A percentile compares a stretch with the other conserved stretches of the same genome.
phyloP scores from a whole-genome alignment of 2,113 vertebrate genomes.

The Monarcha castaneiventris region DNA sequence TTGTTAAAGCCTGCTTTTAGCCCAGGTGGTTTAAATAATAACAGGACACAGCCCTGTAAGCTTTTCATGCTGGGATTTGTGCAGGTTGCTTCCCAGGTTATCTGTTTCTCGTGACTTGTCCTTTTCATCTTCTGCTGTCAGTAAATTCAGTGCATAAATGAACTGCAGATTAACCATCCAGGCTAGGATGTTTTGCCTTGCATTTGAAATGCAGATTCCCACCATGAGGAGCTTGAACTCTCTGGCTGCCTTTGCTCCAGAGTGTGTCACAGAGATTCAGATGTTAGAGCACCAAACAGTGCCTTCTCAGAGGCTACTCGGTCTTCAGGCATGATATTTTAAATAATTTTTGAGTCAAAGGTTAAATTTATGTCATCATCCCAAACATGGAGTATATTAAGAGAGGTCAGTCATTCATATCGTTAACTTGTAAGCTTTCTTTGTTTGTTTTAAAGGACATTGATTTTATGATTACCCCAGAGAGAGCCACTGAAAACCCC shows the following conservation, averaged over 20 bases:
- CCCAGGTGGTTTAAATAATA: neutral
- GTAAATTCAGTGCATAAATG: neutral
- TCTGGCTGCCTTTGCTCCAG: neutral
- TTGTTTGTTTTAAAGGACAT: constrained; percentile 39
- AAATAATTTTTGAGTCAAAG: neutral
- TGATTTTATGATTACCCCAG: constrained; percentile 46
- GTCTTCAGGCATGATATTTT: neutral
- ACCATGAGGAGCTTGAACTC: neutral
- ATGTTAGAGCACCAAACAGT: neutral
- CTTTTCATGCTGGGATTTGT: neutral
- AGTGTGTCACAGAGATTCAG: neutral
- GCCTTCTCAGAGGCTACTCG: neutral
- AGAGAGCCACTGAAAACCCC: neutral
- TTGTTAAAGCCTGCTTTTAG: neutral
- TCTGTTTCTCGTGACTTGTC: neutral
- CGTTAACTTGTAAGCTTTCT: neutral
- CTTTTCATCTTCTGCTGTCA: neutral
- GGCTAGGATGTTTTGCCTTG: neutral
- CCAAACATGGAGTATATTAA: neutral
- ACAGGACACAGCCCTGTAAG: neutral
- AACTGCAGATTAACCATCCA: neutral
- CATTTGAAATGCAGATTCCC: neutral
- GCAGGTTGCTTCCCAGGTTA: neutral
- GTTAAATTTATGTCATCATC: neutral
- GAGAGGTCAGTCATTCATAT: neutral